Base-by-base conservation (phyloP, 2,797 vertebrate species). In the Gambusia yucatana region DNA sequence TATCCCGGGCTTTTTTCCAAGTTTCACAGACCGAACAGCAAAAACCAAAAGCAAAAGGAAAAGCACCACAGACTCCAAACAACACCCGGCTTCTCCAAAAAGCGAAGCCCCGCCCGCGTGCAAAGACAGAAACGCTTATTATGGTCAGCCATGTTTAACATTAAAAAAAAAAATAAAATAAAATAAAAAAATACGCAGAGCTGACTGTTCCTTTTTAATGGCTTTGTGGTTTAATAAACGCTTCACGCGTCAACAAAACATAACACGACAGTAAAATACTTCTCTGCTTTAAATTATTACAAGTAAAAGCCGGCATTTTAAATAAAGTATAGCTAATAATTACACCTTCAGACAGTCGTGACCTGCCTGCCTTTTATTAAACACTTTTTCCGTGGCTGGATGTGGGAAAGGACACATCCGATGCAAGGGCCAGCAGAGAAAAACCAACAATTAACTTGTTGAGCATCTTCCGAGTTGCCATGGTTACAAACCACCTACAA, bases 121-220 rank as follows among this genome's bases (percentile, higher is more conserved):
- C 16, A 69, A 69, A 69, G 22, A 44, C 33, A 6, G 7, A 43
- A 33, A 71, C 3, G 5, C 50, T 89, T 89, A 89, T 91, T 89
- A 70, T 25, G 43, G 36, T 77, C 69, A 4, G 78, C 46, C 41
- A 79, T 80, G 59, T 46, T 0, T n/a, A 69, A 82, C 79, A 73
- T 77, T 52, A 70, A 44, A 70, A 20, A 20, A 7, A 50, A 7
- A 1, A 22, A 50, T 0, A 2, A 73, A 43, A 33, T 33, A n/a
- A n/a, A n/a, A 1, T 33, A 33, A 1, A 48, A 10, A 6, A 3
- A 36, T 17, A 33, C 25, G 6, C 28, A 30, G 33, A 75, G 3
- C 4, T 16, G 30, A 30, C 2, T 28, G 61, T 0, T 72, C 52
- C 61, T 10, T 65, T 33, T 36, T 65, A 13, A 61, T 61, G 28